These are phyloP conservation scores for Erebia epiphron DNA, from an alignment of 2,888 invertebrate species.

Conservation along the genomic window DNA sequence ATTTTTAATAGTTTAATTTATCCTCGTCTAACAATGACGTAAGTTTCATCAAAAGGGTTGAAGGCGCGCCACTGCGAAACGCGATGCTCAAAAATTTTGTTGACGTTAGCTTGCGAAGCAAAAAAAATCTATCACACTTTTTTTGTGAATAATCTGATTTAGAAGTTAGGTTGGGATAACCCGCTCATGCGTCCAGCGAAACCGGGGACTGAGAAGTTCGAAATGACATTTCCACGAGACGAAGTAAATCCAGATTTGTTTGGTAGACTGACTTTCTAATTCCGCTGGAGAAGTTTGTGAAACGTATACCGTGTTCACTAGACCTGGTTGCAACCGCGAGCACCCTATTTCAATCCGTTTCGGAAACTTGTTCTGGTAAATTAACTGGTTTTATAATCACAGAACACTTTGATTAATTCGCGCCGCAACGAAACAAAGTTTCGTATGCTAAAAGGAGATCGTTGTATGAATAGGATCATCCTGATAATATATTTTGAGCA, in stretches of 20 bases:
- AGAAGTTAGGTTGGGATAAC: slow-evolving; percentile 40
- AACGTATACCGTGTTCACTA: slow-evolving; percentile 79
- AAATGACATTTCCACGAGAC: slow-evolving; percentile 73
- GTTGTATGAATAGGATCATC: slow-evolving; percentile 68
- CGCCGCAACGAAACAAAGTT: slow-evolving; percentile 74
- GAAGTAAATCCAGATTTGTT: slow-evolving; percentile 77
- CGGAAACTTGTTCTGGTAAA: slow-evolving; percentile 66
- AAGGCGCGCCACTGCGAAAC: slow-evolving; percentile 1
- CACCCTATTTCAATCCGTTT: slow-evolving; percentile 76
- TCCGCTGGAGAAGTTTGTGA: slow-evolving; percentile 76
- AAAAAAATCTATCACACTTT: slow-evolving; percentile 73
- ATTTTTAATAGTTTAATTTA: not conserved
- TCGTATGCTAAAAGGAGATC: slow-evolving; percentile 69
- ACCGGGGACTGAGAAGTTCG: slow-evolving; percentile 54
- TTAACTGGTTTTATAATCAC: slow-evolving; percentile 64
- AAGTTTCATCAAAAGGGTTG: not conserved
- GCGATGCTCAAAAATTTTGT: not conserved
- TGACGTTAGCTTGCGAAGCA: slow-evolving; percentile 3
- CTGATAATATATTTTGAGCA: slow-evolving; percentile 47
- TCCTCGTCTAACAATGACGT: not conserved
- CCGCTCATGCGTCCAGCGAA: slow-evolving; percentile 44
- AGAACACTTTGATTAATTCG: slow-evolving; percentile 78
- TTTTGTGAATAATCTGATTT: slow-evolving; percentile 51
- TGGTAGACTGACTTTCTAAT: slow-evolving; percentile 78
- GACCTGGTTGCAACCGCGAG: slow-evolving; percentile 74